Percentiles rank a stretch among this genome's conserved stretches.
phyloP scores from a whole-genome alignment of 2,888 invertebrate species.

The Chromoteleia sp. region DNA sequence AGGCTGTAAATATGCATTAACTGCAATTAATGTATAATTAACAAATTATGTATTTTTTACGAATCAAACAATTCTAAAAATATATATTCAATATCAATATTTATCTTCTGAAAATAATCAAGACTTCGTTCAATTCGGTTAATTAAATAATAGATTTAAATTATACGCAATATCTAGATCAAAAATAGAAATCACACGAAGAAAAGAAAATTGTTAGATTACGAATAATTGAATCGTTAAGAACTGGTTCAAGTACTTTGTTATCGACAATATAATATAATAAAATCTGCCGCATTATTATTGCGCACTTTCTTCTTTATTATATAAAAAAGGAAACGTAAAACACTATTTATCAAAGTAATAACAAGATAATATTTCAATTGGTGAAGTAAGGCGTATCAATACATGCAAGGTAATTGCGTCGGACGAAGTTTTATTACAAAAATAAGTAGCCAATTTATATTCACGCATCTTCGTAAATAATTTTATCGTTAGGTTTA shows the following conservation, averaged over 20 bases:
- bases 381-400: not conserved
- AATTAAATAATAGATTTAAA: too few relatives aligned
- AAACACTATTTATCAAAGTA: constrained; percentile 12
- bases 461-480: not conserved
- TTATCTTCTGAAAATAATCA: too few relatives aligned
- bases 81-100: too few relatives aligned
- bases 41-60: too few relatives aligned
- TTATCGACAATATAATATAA: constrained; percentile 19
- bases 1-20: too few relatives aligned
- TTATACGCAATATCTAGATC: too few relatives aligned
- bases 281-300: not conserved
- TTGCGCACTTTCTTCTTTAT: constrained; percentile 3
- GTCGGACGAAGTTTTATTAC: not conserved
- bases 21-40: too few relatives aligned
- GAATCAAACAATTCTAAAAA: too few relatives aligned
- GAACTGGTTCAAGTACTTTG: constrained; percentile 24
- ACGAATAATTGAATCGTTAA: not conserved
- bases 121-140: too few relatives aligned
- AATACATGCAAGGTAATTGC: constrained; percentile 1
- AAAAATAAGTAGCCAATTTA: constrained; percentile 6
- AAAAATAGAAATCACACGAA: too few relatives aligned
- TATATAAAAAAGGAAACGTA: not conserved
- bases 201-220: too few relatives aligned
- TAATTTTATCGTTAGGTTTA: constrained; percentile 2
- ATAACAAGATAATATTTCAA: constrained; percentile 31